These are phyloP conservation scores for Zosterops japonicus DNA, from an alignment of 2,113 vertebrate genomes.

Conservation along the genomic window DNA sequence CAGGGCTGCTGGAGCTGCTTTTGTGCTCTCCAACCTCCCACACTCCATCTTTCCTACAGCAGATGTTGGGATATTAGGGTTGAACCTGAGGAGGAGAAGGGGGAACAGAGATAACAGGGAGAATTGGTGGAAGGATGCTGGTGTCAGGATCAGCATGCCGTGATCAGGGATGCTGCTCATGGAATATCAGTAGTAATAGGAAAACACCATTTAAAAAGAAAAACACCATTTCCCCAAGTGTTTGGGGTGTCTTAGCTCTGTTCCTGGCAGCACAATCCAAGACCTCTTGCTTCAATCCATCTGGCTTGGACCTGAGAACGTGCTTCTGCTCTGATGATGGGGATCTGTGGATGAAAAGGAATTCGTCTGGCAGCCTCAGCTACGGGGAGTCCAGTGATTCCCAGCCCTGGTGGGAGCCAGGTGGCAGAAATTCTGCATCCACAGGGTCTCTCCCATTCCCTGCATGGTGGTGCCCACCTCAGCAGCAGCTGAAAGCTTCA, in stretches of 20 bases:
- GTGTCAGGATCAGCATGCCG: neutral
- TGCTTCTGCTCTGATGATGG: neutral
- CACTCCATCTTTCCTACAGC: neutral
- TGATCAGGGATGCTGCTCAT: neutral
- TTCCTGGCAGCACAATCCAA: neutral
- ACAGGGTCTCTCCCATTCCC: neutral
- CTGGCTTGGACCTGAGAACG: neutral
- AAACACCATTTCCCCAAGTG: rapidly evolving
- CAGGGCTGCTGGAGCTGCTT: neutral
- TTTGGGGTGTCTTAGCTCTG: neutral
- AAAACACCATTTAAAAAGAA: neutral
- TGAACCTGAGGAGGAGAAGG: neutral
- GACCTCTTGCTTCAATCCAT: neutral
- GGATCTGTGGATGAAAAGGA: rapidly evolving
- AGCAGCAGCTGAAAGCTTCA: neutral
- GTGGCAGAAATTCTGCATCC: neutral
- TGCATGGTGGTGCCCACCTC: neutral
- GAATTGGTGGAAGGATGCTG: neutral
- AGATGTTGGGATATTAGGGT: neutral
- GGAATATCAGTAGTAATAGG: neutral
- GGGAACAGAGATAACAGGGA: neutral
- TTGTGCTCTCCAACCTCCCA: neutral
- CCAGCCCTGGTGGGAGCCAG: neutral
- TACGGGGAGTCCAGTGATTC: neutral
- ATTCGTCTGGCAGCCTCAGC: neutral